Conservation (phyloP, 2,113 vertebrate genomes). For the Shinisaurus crocodilurus region DNA sequence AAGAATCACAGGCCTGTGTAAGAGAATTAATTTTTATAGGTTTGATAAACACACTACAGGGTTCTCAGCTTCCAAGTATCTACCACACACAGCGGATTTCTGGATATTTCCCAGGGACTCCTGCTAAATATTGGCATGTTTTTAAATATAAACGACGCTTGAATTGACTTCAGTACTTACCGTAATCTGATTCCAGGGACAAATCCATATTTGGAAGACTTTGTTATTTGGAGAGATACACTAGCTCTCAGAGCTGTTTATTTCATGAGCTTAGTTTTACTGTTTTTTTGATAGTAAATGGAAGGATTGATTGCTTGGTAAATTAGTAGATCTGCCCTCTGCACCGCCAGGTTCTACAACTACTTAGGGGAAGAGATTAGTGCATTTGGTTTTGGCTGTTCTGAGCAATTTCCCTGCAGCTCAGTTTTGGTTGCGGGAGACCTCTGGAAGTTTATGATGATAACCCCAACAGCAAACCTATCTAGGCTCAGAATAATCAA, state of each 20-base stretch:
- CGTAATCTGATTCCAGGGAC: constrained; percentile 53
- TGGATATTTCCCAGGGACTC: constrained; percentile 51
- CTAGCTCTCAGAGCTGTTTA: constrained; percentile 48
- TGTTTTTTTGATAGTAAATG: constrained; percentile 51
- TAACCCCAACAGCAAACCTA: not conserved
- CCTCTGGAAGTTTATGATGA: not conserved
- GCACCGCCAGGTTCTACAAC: constrained; percentile 12
- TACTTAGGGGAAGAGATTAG: not conserved
- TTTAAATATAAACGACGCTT: constrained; percentile 45
- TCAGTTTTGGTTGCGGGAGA: not conserved
- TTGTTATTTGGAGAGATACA: constrained; percentile 53
- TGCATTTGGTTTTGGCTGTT: not conserved
- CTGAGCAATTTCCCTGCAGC: not conserved
- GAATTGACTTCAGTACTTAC: constrained; percentile 49
- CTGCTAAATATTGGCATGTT: constrained; percentile 27
- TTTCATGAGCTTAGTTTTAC: constrained; percentile 54
- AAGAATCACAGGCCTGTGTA: constrained; percentile 59
- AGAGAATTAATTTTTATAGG: constrained; percentile 65
- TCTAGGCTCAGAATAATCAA: not conserved
- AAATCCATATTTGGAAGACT: constrained; percentile 12
- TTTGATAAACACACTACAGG: constrained; percentile 20
- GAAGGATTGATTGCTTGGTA: constrained; percentile 41
- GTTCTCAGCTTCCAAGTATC: constrained; percentile 51
- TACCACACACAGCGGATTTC: constrained; percentile 50
- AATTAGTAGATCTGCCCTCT: constrained; percentile 30